Conservation (phyloP, 2,113 vertebrate species). For the Malurus melanocephalus region DNA sequence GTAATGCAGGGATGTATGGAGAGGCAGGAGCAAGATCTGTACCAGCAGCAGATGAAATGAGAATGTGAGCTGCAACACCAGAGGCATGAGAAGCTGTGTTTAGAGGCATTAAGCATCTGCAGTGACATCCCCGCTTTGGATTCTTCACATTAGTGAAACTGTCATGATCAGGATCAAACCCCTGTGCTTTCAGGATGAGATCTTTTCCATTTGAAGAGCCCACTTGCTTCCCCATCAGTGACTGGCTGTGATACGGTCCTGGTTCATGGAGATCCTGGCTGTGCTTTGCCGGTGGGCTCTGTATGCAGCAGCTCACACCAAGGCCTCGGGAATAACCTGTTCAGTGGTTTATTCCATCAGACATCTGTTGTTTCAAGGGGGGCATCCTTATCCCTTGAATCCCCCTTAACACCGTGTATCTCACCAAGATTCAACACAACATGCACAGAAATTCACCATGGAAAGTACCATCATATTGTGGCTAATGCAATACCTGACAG, state of each 20-base stretch:
- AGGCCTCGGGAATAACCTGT: not conserved
- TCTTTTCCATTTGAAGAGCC: not conserved
- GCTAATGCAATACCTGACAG: not conserved
- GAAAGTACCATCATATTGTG: not conserved
- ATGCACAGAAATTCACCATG: not conserved
- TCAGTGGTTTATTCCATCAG: not conserved
- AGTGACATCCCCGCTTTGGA: accelerated
- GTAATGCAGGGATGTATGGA: not conserved
- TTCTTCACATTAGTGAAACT: not conserved
- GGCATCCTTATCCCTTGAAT: not conserved
- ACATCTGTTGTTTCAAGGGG: not conserved
- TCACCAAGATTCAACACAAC: not conserved
- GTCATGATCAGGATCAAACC: not conserved
- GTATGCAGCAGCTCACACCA: accelerated
- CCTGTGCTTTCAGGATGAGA: not conserved
- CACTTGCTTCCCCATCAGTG: not conserved
- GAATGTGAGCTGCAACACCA: not conserved
- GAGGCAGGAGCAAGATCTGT: not conserved
- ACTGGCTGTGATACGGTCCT: not conserved
- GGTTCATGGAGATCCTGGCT: not conserved
- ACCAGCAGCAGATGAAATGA: not conserved
- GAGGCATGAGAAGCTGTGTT: not conserved
- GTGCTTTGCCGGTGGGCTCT: not conserved
- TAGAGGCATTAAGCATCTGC: accelerated
- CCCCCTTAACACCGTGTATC: not conserved